These are phyloP conservation scores for Antechinus stuartii DNA, from an alignment of 2,113 vertebrate genomes.

Conservation along the genomic window DNA sequence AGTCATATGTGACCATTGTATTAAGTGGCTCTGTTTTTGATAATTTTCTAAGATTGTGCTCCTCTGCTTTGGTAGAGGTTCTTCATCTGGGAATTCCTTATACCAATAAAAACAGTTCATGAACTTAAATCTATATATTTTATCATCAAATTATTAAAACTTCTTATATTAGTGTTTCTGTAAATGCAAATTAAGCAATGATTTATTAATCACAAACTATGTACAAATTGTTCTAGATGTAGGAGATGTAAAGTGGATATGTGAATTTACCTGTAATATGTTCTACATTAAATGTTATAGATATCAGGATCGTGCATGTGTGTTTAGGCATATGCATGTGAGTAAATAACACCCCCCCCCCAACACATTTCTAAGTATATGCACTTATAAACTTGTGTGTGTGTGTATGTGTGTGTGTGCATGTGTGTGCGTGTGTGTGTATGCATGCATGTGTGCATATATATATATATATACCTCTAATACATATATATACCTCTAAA, in stretches of 20 bases:
- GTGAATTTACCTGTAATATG: neutral
- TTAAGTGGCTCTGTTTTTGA: neutral
- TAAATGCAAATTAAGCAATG: neutral
- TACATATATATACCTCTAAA: too few relatives aligned
- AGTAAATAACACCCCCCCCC: too few relatives aligned
- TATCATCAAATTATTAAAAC: conserved; percentile 32
- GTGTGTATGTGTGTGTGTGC: neutral
- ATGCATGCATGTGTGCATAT: too few relatives aligned
- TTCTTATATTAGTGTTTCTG: conserved; percentile 30
- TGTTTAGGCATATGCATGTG: neutral
- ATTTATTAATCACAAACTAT: neutral
- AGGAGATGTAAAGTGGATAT: neutral
- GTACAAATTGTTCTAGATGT: conserved; percentile 48
- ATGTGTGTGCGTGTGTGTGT: neutral
- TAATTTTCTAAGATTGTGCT: neutral
- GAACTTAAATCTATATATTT: conserved; percentile 58
- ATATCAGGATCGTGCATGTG: neutral
- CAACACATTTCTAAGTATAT: too few relatives aligned
- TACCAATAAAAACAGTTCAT: conserved; percentile 23
- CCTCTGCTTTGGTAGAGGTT: neutral
- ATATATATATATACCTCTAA: too few relatives aligned
- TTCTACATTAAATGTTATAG: neutral
- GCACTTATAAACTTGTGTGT: neutral
- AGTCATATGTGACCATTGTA: neutral
- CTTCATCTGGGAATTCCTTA: neutral